Conservation (phyloP, 2,113 vertebrate species). For the Rafetus swinhoei region DNA sequence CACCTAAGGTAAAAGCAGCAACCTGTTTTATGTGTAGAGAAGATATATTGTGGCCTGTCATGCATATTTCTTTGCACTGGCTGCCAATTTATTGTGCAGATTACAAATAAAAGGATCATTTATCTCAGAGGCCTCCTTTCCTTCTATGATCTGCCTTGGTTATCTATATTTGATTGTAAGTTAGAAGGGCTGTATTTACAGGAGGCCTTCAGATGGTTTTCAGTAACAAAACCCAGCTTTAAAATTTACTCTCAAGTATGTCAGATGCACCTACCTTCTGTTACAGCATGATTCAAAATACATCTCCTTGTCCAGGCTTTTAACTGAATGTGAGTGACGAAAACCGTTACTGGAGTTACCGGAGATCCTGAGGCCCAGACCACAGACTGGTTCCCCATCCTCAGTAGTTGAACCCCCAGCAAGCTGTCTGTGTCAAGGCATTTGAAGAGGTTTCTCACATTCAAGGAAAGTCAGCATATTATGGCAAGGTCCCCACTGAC, state of each 20-base stretch:
- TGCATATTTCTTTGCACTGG: too few relatives aligned
- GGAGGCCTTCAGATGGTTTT: not conserved
- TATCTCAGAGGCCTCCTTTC: too few relatives aligned
- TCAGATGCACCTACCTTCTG: not conserved
- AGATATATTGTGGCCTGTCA: not conserved
- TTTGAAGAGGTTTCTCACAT: too few relatives aligned
- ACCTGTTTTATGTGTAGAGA: not conserved
- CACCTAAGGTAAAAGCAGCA: not conserved
- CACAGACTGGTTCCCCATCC: too few relatives aligned
- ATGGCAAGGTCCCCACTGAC: too few relatives aligned
- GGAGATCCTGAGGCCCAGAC: too few relatives aligned
- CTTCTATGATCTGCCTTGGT: too few relatives aligned
- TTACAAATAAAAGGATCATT: too few relatives aligned
- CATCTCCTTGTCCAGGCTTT: not conserved
- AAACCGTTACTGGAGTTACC: not conserved
- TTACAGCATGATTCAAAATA: not conserved
- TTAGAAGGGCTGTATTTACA: not conserved
- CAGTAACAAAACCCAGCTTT: not conserved
- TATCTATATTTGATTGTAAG: not conserved
- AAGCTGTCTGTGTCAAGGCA: too few relatives aligned
- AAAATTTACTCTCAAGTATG: not conserved
- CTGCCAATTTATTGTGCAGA: too few relatives aligned
- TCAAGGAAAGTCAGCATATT: too few relatives aligned
- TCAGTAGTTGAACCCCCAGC: too few relatives aligned
- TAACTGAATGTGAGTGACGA: not conserved